Conservation (phyloP, 2,888 invertebrate species). For the Dryocosmus kuriphilus region DNA sequence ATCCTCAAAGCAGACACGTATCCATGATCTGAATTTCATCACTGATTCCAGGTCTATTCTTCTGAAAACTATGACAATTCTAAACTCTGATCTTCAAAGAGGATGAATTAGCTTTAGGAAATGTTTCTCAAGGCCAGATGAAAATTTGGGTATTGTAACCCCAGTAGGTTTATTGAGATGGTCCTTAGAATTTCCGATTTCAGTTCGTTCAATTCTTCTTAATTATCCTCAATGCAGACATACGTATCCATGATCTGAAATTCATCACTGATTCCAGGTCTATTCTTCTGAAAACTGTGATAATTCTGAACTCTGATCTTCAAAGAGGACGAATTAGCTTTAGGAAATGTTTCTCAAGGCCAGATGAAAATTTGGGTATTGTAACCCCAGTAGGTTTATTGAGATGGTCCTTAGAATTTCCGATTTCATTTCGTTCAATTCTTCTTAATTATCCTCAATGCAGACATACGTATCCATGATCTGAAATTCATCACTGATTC, state of each 20-base stretch:
- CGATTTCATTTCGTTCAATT: too few relatives aligned
- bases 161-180: background rate
- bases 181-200: too few relatives aligned
- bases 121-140: background rate
- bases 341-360: background rate
- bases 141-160: background rate
- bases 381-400: background rate
- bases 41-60: background rate
- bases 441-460: background rate
- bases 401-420: too few relatives aligned
- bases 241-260: background rate
- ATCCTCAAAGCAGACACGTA: background rate
- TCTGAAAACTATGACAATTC: too few relatives aligned
- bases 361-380: background rate
- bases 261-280: background rate
- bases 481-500: background rate
- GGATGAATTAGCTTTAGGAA: constrained; percentile 14
- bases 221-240: background rate
- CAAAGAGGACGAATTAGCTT: background rate
- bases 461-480: background rate
- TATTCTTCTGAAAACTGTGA: too few relatives aligned
- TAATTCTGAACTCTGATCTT: background rate
- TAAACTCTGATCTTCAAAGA: background rate
- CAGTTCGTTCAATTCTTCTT: too few relatives aligned
- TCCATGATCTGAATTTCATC: background rate